Percentiles rank a stretch among this genome's conserved stretches.
phyloP scores from a whole-genome alignment of 2,888 invertebrate species.

The Pristionchus japonicus region DNA sequence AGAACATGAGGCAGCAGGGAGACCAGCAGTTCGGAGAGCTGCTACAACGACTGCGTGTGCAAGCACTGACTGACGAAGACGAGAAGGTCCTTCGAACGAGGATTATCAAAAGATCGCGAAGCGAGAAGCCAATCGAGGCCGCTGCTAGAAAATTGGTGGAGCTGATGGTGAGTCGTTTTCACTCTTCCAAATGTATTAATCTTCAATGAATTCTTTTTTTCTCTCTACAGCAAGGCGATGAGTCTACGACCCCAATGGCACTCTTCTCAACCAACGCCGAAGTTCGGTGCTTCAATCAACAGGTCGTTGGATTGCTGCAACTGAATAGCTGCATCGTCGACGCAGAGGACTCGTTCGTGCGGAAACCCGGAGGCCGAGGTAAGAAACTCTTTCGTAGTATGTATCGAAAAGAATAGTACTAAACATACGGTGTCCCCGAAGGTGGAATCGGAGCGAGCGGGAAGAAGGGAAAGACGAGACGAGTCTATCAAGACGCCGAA shows the following conservation, averaged over 20 bases:
- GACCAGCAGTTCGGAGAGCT: neutral
- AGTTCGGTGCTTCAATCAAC: neutral
- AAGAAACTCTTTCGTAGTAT: no score
- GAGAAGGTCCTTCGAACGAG: neutral
- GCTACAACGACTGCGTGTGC: neutral
- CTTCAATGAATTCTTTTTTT: no score
- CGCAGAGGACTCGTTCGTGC: neutral
- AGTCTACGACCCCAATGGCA: neutral
- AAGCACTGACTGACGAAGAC: neutral
- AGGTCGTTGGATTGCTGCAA: neutral
- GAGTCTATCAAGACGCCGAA: neutral
- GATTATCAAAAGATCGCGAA: neutral
- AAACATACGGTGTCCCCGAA: no score
- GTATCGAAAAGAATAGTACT: no score
- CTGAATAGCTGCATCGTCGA: neutral
- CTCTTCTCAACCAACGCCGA: neutral
- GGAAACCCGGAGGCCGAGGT: neutral
- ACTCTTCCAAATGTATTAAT: no score
- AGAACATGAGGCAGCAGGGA: constrained; percentile 31
- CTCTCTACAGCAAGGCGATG: no score
- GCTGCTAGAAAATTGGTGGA: neutral
- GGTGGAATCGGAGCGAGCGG: neutral
- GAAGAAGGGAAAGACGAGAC: neutral
- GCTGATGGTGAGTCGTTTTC: neutral
- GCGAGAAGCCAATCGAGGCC: neutral